phyloP scores from a whole-genome alignment of 2,888 invertebrate genomes.

The Periphyllus acericola region DNA sequence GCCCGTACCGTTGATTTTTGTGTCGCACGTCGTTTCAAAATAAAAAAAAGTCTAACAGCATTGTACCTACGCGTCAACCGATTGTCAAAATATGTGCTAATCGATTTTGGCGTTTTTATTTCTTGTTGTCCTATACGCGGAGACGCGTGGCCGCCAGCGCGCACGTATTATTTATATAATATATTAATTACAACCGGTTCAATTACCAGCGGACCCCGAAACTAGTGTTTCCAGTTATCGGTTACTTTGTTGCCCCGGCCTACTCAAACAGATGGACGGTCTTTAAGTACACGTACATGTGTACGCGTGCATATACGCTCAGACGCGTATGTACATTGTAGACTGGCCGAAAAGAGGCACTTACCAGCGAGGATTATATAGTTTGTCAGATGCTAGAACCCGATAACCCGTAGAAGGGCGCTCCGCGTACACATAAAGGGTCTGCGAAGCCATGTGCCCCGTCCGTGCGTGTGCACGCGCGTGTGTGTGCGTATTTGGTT shows the following conservation, averaged over 20 bases:
- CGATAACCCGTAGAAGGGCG: constrained; percentile 43
- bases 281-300: neutral
- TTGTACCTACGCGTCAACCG: neutral
- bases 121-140: constrained; percentile 10
- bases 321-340: constrained; percentile 1
- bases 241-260: constrained; percentile 36
- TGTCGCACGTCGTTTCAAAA: neutral
- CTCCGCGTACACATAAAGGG: constrained; percentile 24
- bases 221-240: constrained; percentile 52
- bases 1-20: too few relatives aligned
- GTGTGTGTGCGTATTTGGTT: constrained; percentile 50
- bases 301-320: neutral
- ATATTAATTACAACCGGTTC: constrained; percentile 49
- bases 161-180: neutral
- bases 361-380: constrained; percentile 32
- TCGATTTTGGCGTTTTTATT: neutral
- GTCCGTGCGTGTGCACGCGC: neutral
- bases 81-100: constrained; percentile 5
- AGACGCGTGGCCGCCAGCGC: too few relatives aligned
- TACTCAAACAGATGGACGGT: constrained; percentile 48
- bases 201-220: constrained; percentile 45
- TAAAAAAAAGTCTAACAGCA: too few relatives aligned
- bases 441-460: constrained; percentile 56
- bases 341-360: constrained; percentile 39
- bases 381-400: constrained; percentile 55